Evolutionary conservation across 2,797 vertebrate genomes (phyloP).

Genomic region (Tangara arthus): DNA sequence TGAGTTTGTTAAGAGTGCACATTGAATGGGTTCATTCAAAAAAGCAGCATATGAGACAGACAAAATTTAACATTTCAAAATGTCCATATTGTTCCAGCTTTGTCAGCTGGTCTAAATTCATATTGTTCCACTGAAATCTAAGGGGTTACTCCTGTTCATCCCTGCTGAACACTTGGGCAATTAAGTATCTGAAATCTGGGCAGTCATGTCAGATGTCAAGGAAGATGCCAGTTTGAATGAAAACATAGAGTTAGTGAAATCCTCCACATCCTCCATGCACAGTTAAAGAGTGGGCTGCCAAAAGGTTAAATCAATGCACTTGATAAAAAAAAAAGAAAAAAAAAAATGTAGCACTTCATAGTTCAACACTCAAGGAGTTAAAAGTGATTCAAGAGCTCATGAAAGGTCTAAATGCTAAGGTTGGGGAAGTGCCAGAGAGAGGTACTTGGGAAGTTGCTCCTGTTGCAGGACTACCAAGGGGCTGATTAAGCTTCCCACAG

Average conservation of each 20-base stretch:
- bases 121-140: not conserved
- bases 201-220: slow-evolving; percentile 17
- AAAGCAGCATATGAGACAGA: not conserved
- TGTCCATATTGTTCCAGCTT: not conserved
- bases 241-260: not conserved
- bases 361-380: not conserved
- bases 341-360: not conserved
- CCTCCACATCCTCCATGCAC: not conserved
- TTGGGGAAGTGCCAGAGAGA: not conserved
- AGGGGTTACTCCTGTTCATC: not conserved
- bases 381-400: slow-evolving; percentile 22
- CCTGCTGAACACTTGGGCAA: not conserved
- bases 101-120: not conserved
- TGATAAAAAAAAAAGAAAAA: not conserved
- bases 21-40: not conserved
- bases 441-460: not conserved
- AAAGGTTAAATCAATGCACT: slow-evolving; percentile 9
- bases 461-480: slow-evolving; percentile 3
- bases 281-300: not conserved
- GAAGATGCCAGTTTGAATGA: not conserved
- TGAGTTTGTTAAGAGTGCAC: not conserved
- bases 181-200: not conserved
- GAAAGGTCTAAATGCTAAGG: not conserved
- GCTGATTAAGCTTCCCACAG: slow-evolving; percentile 41
- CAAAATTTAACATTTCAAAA: not conserved